These are phyloP conservation scores for Apistogramma diplotaenia DNA, from an alignment of 2,113 vertebrate genomes.

Conservation along the genomic window DNA sequence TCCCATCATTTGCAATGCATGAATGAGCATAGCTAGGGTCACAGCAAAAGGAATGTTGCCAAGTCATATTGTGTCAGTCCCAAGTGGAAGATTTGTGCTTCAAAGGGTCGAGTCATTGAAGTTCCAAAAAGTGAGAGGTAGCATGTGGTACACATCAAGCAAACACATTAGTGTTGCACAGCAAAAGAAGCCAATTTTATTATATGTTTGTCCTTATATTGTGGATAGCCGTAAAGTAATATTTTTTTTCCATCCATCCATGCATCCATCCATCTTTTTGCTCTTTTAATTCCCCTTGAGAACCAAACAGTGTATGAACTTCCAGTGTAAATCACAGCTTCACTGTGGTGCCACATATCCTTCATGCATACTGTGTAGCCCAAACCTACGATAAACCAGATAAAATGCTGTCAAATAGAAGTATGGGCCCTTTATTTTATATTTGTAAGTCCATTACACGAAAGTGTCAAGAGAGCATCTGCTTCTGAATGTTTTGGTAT, in stretches of 20 bases:
- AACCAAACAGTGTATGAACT: neutral
- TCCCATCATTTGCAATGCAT: slow-evolving; percentile 72
- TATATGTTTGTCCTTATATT: neutral
- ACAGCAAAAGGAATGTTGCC: slow-evolving; percentile 74
- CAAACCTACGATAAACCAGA: accelerated
- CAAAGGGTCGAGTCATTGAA: slow-evolving; percentile 6
- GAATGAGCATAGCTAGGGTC: slow-evolving; percentile 73
- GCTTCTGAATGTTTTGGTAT: slow-evolving; percentile 31
- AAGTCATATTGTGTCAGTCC: slow-evolving; percentile 56
- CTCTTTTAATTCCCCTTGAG: neutral
- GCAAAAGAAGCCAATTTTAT: neutral
- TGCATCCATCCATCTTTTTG: too few species aligned
- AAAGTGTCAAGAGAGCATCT: neutral
- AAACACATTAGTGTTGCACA: neutral
- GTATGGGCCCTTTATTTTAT: neutral
- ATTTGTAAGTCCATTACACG: neutral
- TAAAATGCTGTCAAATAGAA: neutral
- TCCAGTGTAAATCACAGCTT: neutral
- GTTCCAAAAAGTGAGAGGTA: neutral
- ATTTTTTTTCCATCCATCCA: neutral
- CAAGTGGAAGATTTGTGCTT: slow-evolving; percentile 16
- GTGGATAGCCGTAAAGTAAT: neutral
- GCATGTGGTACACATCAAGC: neutral
- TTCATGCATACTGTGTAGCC: neutral
- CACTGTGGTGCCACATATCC: neutral